Evolutionary conservation across 2,113 vertebrate species (phyloP).

Genomic region (Spea multiplicata): DNA sequence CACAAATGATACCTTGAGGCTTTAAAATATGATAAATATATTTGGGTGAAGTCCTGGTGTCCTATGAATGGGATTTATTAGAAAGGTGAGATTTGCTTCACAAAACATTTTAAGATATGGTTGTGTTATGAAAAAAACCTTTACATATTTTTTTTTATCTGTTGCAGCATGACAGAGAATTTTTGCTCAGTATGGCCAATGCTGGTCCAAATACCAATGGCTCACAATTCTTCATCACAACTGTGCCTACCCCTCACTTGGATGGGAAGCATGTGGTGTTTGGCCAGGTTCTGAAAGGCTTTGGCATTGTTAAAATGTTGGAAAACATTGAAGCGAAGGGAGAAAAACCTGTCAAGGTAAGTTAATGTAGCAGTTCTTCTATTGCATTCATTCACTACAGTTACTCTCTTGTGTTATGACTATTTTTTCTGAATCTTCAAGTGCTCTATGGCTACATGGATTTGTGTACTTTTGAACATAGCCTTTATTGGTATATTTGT

Average conservation of each 20-base stretch:
- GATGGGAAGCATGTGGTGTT: slow-evolving; percentile 94
- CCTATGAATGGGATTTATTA: too few relatives aligned
- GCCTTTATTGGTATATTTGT: neutral
- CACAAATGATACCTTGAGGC: too few relatives aligned
- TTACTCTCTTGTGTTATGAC: neutral
- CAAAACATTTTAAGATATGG: too few relatives aligned
- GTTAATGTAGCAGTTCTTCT: neutral
- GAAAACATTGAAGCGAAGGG: slow-evolving; percentile 81
- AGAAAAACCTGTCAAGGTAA: slow-evolving; percentile 80
- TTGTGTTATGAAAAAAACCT: too few relatives aligned
- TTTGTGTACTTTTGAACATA: too few relatives aligned
- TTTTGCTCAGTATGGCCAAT: slow-evolving; percentile 95
- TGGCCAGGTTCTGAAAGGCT: slow-evolving; percentile 88
- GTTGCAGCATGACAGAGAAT: slow-evolving; percentile 82
- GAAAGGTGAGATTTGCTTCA: too few relatives aligned
- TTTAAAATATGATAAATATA: too few relatives aligned
- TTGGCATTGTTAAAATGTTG: slow-evolving; percentile 83
- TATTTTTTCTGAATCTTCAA: too few relatives aligned
- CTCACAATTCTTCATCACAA: slow-evolving; percentile 96
- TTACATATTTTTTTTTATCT: neutral
- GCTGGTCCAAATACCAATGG: slow-evolving; percentile 89
- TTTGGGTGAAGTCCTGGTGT: too few relatives aligned
- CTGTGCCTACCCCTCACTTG: slow-evolving; percentile 86
- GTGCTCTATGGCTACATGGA: too few relatives aligned
- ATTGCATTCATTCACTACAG: neutral